Evolutionary conservation across 2,888 invertebrate species (phyloP), one percentile per base, ranked within the genome.

Genomic region (Drosophila barbarae): DNA sequence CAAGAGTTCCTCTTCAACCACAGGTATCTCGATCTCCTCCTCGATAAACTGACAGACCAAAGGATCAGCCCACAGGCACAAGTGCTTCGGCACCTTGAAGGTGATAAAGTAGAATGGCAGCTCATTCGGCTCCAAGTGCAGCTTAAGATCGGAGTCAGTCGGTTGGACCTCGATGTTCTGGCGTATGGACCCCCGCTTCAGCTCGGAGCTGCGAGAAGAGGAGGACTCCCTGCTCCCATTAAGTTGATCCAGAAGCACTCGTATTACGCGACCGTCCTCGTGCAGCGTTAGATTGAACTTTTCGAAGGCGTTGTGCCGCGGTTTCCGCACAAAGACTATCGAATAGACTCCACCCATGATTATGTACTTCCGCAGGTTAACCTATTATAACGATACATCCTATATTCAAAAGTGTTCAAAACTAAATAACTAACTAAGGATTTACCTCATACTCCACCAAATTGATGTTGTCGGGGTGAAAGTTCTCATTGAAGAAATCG

Each of bases 331-430:
- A 60, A 81, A 80, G 26, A 77, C 46, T 4, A 88, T 13, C 10
- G 87, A 80, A 59, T 84, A 86, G 1, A 88, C 66, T 1, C 89
- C 89, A 4, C 89, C 89, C 44, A 88, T 53, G 10, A 89, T 85
- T 1, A 72, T 69, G 26, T 70, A 86, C 6, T 75, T 67, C 10
- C 86, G 80, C 10, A 89, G 57, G 61, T 89, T 89, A 0, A 89
- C 76, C 89, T 89, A 21, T 30, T 46, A 18, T 26, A 10, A n/a
- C 5, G 26, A 28, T 4, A 7, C 3, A n/a, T 15, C 18, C 18
- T 18, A 44, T 15, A 42, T 42, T n/a, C 9, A 42, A 6, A 23
- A 23, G 4, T 23, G 23, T 23, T 4, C 4, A 5, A 23, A 23
- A 23, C 23, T 23, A 23, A 21, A 21, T 18, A 18, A 21, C 2